Evolutionary conservation across 2,113 vertebrate genomes (phyloP), one percentile per base, ranked within the genome.

Genomic region (Mormyrus iriodes): DNA sequence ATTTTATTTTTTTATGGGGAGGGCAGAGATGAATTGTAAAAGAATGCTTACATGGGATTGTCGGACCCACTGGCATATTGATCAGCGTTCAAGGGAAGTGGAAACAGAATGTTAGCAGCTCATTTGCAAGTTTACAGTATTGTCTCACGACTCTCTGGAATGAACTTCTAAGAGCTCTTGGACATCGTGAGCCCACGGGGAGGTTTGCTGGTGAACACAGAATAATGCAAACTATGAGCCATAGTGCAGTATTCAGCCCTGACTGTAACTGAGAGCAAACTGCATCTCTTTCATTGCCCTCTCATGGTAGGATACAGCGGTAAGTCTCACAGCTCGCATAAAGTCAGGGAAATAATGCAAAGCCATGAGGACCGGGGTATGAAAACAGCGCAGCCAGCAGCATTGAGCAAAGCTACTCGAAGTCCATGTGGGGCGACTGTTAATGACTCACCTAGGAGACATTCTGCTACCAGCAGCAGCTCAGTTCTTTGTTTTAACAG

Each of bases 401-500:
- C 73, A 42, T 1, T 12, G 27, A 19, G 73, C 31, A 76, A 76
- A 42, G 73, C 0, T 7, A 31, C 73, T 42, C 35, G 17, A 79
- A 79, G 73, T 35, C 73, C 73, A 1, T 79, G 15, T 17, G 12
- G 69, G 13, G 35, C 61, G 10, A 31, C 73, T 15, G 17, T 42
- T 79, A 79, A 79, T 42, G 73, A 79, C 13, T 79, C 35, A n/a
- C 73, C n/a, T 79, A 79, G 35, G 13, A 79, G 73, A 42, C 35
- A 39, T 79, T 42, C 0, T 79, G 73, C 73, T 42, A 7, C 73
- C 35, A 17, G 35, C 31, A 39, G 69, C 15, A 79, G 35, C 73
- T 39, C 73, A 19, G 19, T 79, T 79, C 73, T 79, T 79, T 79
- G 73, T 79, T 79, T 79, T 79, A 39, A 79, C 73, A 79, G 73